These are phyloP conservation scores for Neomonachus schauinslandi DNA, from an alignment of 2,113 vertebrate species.

Conservation along the genomic window DNA sequence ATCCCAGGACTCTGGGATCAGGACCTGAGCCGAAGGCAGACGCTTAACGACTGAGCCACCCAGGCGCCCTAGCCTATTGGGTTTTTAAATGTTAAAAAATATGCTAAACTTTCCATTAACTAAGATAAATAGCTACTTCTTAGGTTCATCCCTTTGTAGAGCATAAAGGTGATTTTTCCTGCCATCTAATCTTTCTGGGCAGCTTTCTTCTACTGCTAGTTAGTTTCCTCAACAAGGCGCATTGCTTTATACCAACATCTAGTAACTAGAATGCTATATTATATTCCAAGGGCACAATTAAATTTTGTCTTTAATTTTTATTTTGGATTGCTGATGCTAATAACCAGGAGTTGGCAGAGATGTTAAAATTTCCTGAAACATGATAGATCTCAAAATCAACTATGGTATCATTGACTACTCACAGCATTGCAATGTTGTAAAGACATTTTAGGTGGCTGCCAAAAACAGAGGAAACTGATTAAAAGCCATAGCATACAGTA, in stretches of 20 bases:
- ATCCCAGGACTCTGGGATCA: too few species aligned
- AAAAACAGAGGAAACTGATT: neutral
- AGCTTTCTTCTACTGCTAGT: neutral
- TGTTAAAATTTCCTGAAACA: neutral
- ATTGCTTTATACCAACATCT: neutral
- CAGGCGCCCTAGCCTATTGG: neutral
- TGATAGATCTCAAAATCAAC: neutral
- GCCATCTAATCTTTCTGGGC: neutral
- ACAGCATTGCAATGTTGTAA: neutral
- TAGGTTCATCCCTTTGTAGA: neutral
- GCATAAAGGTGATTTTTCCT: neutral
- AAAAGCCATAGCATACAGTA: neutral
- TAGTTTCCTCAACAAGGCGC: neutral
- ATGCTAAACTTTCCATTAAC: neutral
- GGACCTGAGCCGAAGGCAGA: too few species aligned
- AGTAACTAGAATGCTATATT: neutral
- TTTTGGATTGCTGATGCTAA: neutral
- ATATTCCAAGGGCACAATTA: neutral
- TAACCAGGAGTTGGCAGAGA: neutral
- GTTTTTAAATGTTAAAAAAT: slow-evolving; percentile 47
- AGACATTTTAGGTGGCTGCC: neutral
- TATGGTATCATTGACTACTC: neutral
- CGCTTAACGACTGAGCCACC: too few species aligned
- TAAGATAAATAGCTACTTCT: slow-evolving; percentile 31
- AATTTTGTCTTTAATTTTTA: slow-evolving; percentile 1